Conservation (phyloP, 2,797 vertebrate genomes). For the Rousettus madagascariensis region DNA sequence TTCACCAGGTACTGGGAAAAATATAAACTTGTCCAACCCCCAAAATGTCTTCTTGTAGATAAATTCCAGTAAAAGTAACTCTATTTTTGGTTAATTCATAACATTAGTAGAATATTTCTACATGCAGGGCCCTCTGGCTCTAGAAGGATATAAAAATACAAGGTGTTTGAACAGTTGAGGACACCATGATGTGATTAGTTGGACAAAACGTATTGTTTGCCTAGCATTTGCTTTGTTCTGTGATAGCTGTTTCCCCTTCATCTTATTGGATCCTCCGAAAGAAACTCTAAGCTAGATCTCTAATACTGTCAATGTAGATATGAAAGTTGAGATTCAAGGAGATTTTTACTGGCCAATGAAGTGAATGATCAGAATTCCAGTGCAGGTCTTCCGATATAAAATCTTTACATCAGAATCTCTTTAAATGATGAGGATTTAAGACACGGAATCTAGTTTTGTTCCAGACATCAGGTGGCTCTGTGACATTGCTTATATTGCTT, state of each 20-base stretch:
- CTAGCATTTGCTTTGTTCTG: slow-evolving; percentile 1
- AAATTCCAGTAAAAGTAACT: background rate
- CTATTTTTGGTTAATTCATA: background rate
- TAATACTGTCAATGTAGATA: background rate
- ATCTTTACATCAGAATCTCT: background rate
- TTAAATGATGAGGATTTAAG: background rate
- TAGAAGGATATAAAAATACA: background rate
- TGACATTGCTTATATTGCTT: background rate
- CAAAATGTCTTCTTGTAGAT: background rate
- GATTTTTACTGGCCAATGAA: background rate
- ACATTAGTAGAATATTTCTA: background rate
- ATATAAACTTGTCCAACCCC: background rate
- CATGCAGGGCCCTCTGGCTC: background rate
- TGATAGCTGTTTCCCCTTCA: background rate
- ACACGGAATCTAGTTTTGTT: background rate
- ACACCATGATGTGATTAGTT: background rate
- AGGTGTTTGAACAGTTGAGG: background rate
- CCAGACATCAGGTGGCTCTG: background rate
- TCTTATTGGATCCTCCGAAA: background rate
- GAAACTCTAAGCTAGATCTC: background rate
- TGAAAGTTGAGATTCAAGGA: background rate
- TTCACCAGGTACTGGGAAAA: background rate
- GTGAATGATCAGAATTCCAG: background rate
- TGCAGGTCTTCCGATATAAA: background rate
- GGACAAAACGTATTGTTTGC: background rate